These are phyloP conservation scores for Porphyrio hochstetteri DNA, from an alignment of 2,113 vertebrate species.

Conservation along the genomic window DNA sequence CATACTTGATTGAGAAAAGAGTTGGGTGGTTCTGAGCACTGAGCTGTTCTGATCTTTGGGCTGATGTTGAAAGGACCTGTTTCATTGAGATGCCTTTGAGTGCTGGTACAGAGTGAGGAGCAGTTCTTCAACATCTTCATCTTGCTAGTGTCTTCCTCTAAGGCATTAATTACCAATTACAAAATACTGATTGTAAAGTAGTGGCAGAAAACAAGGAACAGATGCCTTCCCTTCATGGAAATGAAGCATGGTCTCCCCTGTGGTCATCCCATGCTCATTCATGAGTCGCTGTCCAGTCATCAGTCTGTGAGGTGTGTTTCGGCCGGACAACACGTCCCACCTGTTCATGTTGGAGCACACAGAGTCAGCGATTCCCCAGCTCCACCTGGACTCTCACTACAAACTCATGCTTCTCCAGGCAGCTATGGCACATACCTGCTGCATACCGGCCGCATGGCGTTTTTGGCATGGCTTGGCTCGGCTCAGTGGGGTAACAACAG, in stretches of 20 bases:
- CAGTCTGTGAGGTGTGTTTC: accelerated
- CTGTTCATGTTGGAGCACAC: background rate
- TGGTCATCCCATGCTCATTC: background rate
- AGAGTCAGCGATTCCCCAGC: background rate
- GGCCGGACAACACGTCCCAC: accelerated
- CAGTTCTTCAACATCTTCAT: background rate
- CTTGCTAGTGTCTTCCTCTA: background rate
- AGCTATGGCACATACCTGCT: background rate
- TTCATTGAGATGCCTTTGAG: background rate
- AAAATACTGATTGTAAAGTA: background rate
- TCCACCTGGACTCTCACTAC: conserved; percentile 17
- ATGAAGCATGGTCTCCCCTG: background rate
- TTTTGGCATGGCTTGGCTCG: background rate
- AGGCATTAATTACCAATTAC: background rate
- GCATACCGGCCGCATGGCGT: background rate
- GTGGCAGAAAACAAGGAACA: background rate
- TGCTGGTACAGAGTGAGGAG: background rate
- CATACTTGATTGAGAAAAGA: background rate
- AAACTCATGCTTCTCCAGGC: background rate
- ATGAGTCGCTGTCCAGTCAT: background rate
- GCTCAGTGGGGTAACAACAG: background rate
- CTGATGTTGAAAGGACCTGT: background rate
- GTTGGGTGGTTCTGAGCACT: background rate
- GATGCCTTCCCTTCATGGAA: background rate
- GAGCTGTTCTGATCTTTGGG: background rate